phyloP scores from a whole-genome alignment of 2,797 vertebrate species.

The Taenioides sp. region DNA sequence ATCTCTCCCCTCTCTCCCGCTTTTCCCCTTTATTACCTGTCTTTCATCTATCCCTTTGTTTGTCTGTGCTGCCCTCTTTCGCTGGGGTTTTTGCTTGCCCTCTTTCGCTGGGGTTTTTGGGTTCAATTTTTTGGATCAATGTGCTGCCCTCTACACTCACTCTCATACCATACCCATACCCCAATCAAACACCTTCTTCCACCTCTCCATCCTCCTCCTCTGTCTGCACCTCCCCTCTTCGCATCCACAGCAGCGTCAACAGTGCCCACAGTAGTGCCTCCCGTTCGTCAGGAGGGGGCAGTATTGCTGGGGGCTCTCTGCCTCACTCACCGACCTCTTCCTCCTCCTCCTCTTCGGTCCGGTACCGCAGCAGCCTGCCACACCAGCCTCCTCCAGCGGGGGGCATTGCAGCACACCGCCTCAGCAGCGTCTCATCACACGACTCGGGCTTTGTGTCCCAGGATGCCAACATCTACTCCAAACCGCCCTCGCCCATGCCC shows the following conservation, averaged over 20 bases:
- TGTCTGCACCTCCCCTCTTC: conserved; percentile 4
- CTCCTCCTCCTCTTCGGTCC: conserved; percentile 86
- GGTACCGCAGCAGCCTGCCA: conserved; percentile 93
- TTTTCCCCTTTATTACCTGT: conserved; percentile 46
- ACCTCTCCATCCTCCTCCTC: conserved; percentile 39
- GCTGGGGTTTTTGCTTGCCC: conserved; percentile 23
- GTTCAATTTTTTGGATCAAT: conserved; percentile 2
- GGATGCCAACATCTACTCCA: conserved; percentile 92
- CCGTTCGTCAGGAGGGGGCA: conserved; percentile 81
- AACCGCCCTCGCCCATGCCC: conserved; percentile 97
- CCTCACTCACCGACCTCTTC: conserved; percentile 91
- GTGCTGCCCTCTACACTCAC: background rate
- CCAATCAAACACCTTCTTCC: conserved; percentile 16
- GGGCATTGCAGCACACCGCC: conserved; percentile 83
- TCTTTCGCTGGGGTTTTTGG: conserved; percentile 53
- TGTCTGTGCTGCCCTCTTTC: conserved; percentile 59
- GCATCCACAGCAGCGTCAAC: conserved; percentile 85
- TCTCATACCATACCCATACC: conserved; percentile 13
- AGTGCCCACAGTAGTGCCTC: conserved; percentile 90
- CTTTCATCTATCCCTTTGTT: conserved; percentile 21
- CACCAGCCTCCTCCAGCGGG: conserved; percentile 79
- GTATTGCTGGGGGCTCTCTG: conserved; percentile 77
- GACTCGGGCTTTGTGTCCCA: conserved; percentile 98
- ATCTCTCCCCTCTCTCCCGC: conserved; percentile 21
- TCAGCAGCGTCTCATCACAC: conserved; percentile 95